Percentiles rank a stretch among this genome's conserved stretches.
These are phyloP conservation scores for Carlito syrichta DNA, from an alignment of 2,113 vertebrate genomes.

Conservation along the genomic window DNA sequence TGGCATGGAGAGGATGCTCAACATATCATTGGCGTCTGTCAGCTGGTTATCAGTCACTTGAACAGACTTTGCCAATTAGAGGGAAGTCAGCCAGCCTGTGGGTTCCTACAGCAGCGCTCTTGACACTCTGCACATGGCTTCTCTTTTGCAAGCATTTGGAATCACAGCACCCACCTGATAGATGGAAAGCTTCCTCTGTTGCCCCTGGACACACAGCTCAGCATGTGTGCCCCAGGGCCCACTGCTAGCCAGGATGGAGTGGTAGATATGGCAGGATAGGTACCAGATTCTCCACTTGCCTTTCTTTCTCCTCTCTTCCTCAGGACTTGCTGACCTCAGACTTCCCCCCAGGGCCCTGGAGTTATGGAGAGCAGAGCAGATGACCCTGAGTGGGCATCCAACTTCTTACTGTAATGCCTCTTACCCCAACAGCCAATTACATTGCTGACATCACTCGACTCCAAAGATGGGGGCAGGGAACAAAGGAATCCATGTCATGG, in stretches of 20 bases:
- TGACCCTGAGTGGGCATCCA: not conserved
- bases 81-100: not conserved
- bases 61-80: not conserved
- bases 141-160: not conserved
- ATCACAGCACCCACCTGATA: not conserved
- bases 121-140: not conserved
- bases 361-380: constrained; percentile 32
- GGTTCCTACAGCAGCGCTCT: not conserved
- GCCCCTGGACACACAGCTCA: not conserved
- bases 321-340: not conserved
- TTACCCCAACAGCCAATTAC: not conserved
- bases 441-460: not conserved
- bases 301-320: not conserved
- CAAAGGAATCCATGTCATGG: not conserved
- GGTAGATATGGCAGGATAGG: not conserved
- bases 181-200: not conserved
- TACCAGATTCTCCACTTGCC: not conserved
- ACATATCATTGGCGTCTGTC: no score
- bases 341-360: not conserved
- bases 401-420: not conserved
- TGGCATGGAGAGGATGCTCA: not conserved
- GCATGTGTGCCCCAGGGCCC: no score
- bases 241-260: not conserved
- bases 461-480: not conserved
- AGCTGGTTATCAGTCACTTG: no score